A percentile compares a stretch with the other conserved stretches of the same genome.
These are phyloP conservation scores for Podarcis raffonei DNA, from an alignment of 2,113 vertebrate species.

Conservation along the genomic window DNA sequence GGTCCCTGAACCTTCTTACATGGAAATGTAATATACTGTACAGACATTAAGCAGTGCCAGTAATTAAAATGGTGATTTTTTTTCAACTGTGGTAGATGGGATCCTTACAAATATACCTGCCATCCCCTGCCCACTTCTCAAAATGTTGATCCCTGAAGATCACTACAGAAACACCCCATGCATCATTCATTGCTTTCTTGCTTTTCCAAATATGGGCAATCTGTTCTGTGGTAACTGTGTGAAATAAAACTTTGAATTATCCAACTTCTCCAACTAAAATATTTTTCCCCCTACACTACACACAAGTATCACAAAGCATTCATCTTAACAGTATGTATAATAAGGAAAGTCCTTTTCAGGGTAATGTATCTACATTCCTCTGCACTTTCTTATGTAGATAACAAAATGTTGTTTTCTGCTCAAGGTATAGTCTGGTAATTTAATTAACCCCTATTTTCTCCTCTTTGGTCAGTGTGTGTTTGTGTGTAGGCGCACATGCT, in stretches of 20 bases:
- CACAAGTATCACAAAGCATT: not conserved
- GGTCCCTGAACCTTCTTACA: not conserved
- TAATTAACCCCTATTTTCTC: not conserved
- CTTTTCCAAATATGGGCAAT: not conserved
- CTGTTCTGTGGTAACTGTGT: not conserved
- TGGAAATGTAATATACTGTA: not conserved
- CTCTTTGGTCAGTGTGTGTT: not conserved
- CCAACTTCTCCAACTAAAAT: not conserved
- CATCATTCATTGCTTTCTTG: not conserved
- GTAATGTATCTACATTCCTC: not conserved
- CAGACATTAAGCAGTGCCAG: not conserved
- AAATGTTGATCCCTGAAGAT: not conserved
- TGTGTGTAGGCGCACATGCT: not conserved
- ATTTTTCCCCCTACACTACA: too few species aligned
- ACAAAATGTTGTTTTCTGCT: not conserved
- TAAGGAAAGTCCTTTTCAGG: not conserved
- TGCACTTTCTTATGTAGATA: not conserved
- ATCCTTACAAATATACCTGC: not conserved
- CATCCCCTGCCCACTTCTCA: not conserved
- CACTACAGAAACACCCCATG: not conserved
- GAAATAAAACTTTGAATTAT: not conserved
- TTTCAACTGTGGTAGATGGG: not conserved
- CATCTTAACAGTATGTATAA: not conserved
- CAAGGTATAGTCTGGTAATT: not conserved
- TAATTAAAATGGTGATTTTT: not conserved